Percentiles rank a stretch among this genome's conserved stretches.
Conservation (phyloP, 2,888 invertebrate genomes). For the Shargacucullia verbasci region DNA sequence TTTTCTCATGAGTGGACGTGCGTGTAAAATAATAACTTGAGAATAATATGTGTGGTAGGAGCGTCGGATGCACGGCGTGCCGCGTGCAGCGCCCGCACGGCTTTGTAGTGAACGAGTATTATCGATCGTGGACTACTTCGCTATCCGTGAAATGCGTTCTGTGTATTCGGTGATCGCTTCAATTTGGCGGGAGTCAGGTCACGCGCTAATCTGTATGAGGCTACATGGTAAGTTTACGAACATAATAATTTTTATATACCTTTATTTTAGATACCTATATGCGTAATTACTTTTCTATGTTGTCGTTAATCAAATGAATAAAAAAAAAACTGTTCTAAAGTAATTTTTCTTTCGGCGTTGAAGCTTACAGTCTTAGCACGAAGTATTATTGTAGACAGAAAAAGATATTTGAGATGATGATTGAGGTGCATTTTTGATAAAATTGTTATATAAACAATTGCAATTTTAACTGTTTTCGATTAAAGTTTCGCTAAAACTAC, state of each 20-base stretch:
- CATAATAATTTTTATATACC: slow-evolving; percentile 43
- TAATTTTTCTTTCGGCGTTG: too few relatives aligned
- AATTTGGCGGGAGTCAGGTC: slow-evolving; percentile 81
- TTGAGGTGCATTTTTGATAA: too few relatives aligned
- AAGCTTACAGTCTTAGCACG: too few relatives aligned
- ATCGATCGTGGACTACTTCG: slow-evolving; percentile 83
- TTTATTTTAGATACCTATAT: slow-evolving; percentile 1
- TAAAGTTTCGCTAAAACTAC: too few relatives aligned
- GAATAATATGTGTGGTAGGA: slow-evolving; percentile 84
- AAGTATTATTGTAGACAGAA: too few relatives aligned
- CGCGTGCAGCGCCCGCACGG: slow-evolving; percentile 75
- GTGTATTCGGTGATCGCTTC: slow-evolving; percentile 79
- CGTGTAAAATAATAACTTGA: slow-evolving; percentile 88
- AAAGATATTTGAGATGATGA: too few relatives aligned
- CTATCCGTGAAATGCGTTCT: slow-evolving; percentile 78
- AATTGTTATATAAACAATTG: too few relatives aligned
- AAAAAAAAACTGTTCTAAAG: too few relatives aligned
- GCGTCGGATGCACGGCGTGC: slow-evolving; percentile 77
- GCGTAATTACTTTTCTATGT: background rate
- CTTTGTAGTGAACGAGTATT: slow-evolving; percentile 78
- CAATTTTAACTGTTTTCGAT: too few relatives aligned
- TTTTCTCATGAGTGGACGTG: slow-evolving; percentile 89
- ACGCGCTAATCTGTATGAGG: slow-evolving; percentile 69
- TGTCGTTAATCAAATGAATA: too few relatives aligned
- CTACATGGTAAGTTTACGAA: slow-evolving; percentile 71